Base-by-base conservation (phyloP, 2,888 invertebrate species). In the Eupeodes luniger region DNA sequence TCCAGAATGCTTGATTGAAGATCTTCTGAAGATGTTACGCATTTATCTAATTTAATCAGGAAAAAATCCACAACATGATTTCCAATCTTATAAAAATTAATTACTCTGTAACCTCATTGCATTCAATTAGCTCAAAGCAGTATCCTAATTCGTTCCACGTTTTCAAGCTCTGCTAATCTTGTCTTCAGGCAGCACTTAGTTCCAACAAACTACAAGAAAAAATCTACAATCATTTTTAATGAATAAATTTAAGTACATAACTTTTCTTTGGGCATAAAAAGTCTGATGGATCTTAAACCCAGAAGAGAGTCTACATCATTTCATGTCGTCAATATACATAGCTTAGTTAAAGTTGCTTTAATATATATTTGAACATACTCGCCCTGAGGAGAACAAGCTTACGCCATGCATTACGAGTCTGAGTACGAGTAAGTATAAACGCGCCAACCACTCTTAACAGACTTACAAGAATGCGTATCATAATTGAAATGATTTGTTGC, bases 401-500 rank as follows among this genome's bases (percentile, higher is more conserved):
- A 27, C 27, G 2, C 44, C 16, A 5, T 36, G 55, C 78, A 82
- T 75, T 59, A 76, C 27, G 27, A 27, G 27, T 27, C 27, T 27
- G 78, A 81, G n/a, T 64, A 64, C 6, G 14, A 5, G 2, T 40
- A 11, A 59, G 19, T 59, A 80, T 80, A 75, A 62, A 76, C 76
- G 55, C 84, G 72, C 55, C 72, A 77, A 74, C 80, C 59, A 77
- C 76, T 80, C 75, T 47, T 85, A 78, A 88, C 85, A 88, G 88
- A 88, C 85, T 85, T 70, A 64, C 81, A 81, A 78, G 88, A 88
- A 88, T 88, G 88, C 81, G 88, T 88, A 85, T 88, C 85, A 88
- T 88, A 88, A 88, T 88, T 85, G 88, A 88, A 88, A 88, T 88
- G 85, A 88, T 88, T 88, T 88, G 88, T 85, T 78, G 85, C 62